Conservation (phyloP, 2,888 invertebrate genomes). For the Sussaba pulchella region DNA sequence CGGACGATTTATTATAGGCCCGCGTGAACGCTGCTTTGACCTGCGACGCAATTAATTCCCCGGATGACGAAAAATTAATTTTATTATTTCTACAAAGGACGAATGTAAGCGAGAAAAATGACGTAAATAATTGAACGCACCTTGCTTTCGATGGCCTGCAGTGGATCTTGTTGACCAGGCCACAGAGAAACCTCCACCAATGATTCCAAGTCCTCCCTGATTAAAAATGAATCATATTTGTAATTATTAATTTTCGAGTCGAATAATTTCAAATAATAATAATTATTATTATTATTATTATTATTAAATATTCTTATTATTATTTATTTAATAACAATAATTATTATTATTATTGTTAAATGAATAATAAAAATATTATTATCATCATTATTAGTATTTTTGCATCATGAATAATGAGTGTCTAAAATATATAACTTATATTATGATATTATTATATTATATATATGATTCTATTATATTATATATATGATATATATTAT, state of each 20-base stretch:
- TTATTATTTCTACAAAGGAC: neutral
- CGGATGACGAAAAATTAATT: neutral
- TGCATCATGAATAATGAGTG: too few relatives aligned
- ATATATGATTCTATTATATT: too few relatives aligned
- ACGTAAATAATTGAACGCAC: constrained; percentile 78
- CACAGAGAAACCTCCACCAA: constrained; percentile 94
- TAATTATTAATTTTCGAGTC: neutral
- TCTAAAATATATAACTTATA: too few relatives aligned
- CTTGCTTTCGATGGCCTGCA: constrained; percentile 91
- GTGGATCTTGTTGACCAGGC: constrained; percentile 92
- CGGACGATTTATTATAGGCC: constrained; percentile 94
- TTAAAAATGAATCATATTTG: neutral
- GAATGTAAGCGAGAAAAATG: neutral
- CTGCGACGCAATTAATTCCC: constrained; percentile 82
- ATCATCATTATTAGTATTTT: too few relatives aligned
- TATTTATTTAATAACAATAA: too few relatives aligned
- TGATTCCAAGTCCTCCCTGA: constrained; percentile 95
- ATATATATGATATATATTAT: too few relatives aligned
- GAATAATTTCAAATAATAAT: too few relatives aligned
- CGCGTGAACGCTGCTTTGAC: constrained; percentile 97
- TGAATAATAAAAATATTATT: too few relatives aligned
- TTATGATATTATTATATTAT: too few relatives aligned
- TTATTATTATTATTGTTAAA: too few relatives aligned
- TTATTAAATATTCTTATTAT: too few relatives aligned
- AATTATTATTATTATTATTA: too few relatives aligned